Evolutionary conservation across 2,113 vertebrate genomes (phyloP).

Genomic region (Forbesichthys agassizii): DNA sequence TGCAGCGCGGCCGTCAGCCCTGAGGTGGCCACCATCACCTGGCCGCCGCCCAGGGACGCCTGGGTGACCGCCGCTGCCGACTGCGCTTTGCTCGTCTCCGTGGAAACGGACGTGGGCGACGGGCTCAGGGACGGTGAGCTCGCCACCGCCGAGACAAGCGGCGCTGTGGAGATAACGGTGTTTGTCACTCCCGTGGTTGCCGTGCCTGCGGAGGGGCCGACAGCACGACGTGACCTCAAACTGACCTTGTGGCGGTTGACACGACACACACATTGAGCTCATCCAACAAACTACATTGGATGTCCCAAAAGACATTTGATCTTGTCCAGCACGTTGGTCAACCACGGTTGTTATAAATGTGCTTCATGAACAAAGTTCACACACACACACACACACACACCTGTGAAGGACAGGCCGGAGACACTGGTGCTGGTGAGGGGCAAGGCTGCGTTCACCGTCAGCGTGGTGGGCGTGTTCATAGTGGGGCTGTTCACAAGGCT

Average conservation of each 20-base stretch:
- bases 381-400: conserved; percentile 62
- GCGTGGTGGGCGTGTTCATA: conserved; percentile 87
- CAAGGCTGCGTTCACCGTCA: conserved; percentile 95
- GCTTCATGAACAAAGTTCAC: background rate
- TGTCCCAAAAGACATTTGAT: too few relatives aligned
- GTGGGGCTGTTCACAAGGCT: conserved; percentile 92
- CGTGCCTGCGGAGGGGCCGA: conserved; percentile 74
- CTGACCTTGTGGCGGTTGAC: background rate
- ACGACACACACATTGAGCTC: too few relatives aligned
- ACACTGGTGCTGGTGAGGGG: conserved; percentile 91
- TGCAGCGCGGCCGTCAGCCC: conserved; percentile 89
- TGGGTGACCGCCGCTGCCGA: conserved; percentile 83
- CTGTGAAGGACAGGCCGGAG: conserved; percentile 87
- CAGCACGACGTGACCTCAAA: background rate
- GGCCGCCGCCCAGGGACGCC: conserved; percentile 84
- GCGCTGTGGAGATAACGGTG: conserved; percentile 92
- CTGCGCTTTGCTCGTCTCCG: conserved; percentile 74
- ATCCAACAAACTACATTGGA: too few relatives aligned
- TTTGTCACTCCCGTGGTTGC: conserved; percentile 81
- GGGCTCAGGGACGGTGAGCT: conserved; percentile 89
- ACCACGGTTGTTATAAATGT: background rate
- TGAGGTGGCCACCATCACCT: conserved; percentile 92
- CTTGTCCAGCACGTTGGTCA: too few relatives aligned
- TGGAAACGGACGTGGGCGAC: conserved; percentile 78
- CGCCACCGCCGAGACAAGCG: conserved; percentile 81